Evolutionary conservation across 2,888 invertebrate species (phyloP).

Genomic region (Rhopalosiphum nymphaeae): DNA sequence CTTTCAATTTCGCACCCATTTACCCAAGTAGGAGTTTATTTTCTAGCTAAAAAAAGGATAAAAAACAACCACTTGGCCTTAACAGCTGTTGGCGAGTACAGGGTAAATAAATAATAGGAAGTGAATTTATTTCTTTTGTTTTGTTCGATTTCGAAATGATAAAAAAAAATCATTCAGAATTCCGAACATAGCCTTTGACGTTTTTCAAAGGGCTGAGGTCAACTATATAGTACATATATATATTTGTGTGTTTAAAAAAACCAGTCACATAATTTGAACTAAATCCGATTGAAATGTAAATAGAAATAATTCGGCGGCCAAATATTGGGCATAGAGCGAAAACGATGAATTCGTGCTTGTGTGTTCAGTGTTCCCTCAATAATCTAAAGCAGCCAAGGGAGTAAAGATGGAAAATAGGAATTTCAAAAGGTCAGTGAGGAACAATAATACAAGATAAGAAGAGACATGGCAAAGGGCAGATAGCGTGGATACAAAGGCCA

Average conservation of each 20-base stretch:
- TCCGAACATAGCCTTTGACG: slow-evolving; percentile 54
- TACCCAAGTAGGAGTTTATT: slow-evolving; percentile 64
- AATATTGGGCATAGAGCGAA: slow-evolving; percentile 45
- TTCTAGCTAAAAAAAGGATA: slow-evolving; percentile 33
- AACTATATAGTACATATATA: slow-evolving; percentile 1
- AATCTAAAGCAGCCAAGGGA: slow-evolving; percentile 49
- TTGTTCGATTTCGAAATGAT: slow-evolving; percentile 50
- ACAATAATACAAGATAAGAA: slow-evolving; percentile 63
- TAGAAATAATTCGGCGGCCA: slow-evolving; percentile 63
- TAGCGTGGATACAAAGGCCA: slow-evolving; percentile 63
- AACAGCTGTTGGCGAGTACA: slow-evolving; percentile 63
- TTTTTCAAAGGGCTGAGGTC: slow-evolving; percentile 20
- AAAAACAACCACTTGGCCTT: slow-evolving; percentile 61
- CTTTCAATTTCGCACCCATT: slow-evolving; percentile 65
- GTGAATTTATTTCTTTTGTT: slow-evolving; percentile 60
- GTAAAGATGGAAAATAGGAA: slow-evolving; percentile 61
- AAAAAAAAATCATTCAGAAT: slow-evolving; percentile 57
- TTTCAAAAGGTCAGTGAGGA: slow-evolving; percentile 65
- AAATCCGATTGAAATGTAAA: slow-evolving; percentile 64
- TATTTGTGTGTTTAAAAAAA: slow-evolving; percentile 1
- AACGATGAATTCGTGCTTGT: slow-evolving; percentile 59
- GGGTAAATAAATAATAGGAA: slow-evolving; percentile 63
- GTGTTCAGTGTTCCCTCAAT: slow-evolving; percentile 46
- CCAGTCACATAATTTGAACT: slow-evolving; percentile 58
- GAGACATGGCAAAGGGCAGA: slow-evolving; percentile 64